phyloP scores from a whole-genome alignment of 2,888 invertebrate genomes.

The Xylocampa areola region DNA sequence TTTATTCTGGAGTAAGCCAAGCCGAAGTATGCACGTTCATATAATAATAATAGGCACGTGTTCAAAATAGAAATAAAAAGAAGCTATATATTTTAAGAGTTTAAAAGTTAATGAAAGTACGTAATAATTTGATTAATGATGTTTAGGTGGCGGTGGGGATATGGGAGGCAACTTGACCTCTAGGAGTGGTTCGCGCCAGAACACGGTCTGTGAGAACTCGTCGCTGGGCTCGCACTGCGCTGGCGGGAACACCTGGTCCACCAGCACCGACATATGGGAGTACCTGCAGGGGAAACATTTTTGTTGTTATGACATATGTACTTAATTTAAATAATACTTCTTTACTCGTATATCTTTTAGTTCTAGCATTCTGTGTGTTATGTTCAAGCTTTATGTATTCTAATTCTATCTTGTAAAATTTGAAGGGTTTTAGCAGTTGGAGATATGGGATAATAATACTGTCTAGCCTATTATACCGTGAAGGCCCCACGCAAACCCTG shows the following conservation, averaged over 20 bases:
- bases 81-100: conserved; percentile 41
- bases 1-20: conserved; percentile 30
- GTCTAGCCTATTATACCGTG: no score
- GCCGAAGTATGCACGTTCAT: conserved; percentile 42
- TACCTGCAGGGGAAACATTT: conserved; percentile 91
- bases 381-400: no score
- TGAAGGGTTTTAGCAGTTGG: no score
- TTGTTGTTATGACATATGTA: conserved; percentile 5
- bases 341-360: no score
- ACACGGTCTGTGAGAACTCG: conserved; percentile 96
- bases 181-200: conserved; percentile 97
- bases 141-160: conserved; percentile 56
- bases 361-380: no score
- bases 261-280: conserved; percentile 97
- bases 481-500: no score
- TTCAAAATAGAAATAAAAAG: conserved; percentile 37
- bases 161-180: conserved; percentile 65
- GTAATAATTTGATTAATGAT: conserved; percentile 46
- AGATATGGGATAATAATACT: no score
- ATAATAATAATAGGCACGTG: conserved; percentile 31
- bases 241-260: conserved; percentile 98
- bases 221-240: conserved; percentile 90
- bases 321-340: no score
- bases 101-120: conserved; percentile 21
- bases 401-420: no score